These are phyloP conservation scores for Falco novaeseelandiae DNA, from an alignment of 2,797 vertebrate genomes.

Conservation along the genomic window DNA sequence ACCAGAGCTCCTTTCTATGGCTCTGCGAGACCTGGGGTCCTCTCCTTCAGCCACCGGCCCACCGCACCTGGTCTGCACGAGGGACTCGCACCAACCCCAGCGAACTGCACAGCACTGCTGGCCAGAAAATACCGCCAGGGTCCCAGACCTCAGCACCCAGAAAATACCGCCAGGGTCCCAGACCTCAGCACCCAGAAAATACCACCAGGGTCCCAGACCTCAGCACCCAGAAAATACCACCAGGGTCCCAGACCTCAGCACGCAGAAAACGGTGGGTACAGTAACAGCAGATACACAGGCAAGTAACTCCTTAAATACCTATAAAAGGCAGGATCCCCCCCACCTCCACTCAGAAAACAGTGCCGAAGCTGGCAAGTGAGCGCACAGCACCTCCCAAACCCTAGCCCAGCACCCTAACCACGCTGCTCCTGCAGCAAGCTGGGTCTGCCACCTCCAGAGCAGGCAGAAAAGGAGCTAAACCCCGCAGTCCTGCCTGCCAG, in stretches of 20 bases:
- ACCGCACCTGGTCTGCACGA: accelerated
- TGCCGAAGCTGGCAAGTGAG: accelerated
- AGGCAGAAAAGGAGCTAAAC: background rate
- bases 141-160: background rate
- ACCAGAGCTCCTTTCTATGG: background rate
- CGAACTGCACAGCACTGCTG: background rate
- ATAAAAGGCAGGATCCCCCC: background rate
- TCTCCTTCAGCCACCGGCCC: background rate
- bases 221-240: background rate
- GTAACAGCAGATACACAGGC: background rate
- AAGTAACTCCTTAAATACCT: background rate
- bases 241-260: background rate
- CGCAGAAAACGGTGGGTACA: no score
- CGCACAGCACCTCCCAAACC: background rate
- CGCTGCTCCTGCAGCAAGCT: background rate
- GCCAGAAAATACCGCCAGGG: background rate
- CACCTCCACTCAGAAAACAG: background rate
- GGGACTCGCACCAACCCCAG: no score
- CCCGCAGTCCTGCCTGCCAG: no score
- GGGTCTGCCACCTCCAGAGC: background rate
- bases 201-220: no score
- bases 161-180: no score
- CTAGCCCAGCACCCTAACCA: background rate
- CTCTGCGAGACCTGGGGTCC: background rate
- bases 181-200: background rate